A percentile compares a stretch with the other conserved stretches of the same genome.
phyloP scores from a whole-genome alignment of 2,888 invertebrate genomes.

The Lithophane semibrunnea region DNA sequence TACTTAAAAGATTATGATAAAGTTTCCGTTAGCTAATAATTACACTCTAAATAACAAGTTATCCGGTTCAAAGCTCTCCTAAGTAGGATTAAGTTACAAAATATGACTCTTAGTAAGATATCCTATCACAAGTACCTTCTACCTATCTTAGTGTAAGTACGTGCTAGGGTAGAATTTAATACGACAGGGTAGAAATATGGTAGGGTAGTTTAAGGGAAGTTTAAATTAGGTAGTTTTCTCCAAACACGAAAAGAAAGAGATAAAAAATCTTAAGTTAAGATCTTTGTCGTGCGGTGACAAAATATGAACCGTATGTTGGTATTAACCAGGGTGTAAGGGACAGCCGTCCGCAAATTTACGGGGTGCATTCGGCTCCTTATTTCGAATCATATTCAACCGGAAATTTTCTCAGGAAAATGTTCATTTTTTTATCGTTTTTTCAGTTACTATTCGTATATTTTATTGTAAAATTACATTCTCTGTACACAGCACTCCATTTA shows the following conservation, averaged over 20 bases:
- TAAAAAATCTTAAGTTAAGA: neutral
- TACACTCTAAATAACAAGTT: neutral
- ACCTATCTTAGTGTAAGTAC: conserved; percentile 16
- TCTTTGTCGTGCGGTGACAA: neutral
- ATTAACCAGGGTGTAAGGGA: too few species aligned
- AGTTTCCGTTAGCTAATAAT: too few species aligned
- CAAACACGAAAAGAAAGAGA: neutral
- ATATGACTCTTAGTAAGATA: conserved; percentile 31
- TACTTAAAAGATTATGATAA: too few species aligned
- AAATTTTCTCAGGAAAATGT: too few species aligned
- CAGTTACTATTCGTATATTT: too few species aligned
- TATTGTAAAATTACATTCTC: too few species aligned
- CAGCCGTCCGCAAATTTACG: too few species aligned
- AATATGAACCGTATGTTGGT: neutral
- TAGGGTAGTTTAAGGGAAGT: conserved; percentile 14
- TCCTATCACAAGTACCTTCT: neutral
- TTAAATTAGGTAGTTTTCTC: conserved; percentile 22
- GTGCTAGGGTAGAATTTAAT: conserved; percentile 27
- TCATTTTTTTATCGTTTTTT: too few species aligned
- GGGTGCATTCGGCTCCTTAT: too few species aligned
- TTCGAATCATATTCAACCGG: too few species aligned
- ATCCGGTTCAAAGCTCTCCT: conserved; percentile 10
- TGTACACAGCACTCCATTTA: too few species aligned
- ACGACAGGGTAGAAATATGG: conserved; percentile 18
- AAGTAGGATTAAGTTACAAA: conserved; percentile 30